phyloP scores from a whole-genome alignment of 1,140 invertebrate species.

The Zaprionus davidi region DNA sequence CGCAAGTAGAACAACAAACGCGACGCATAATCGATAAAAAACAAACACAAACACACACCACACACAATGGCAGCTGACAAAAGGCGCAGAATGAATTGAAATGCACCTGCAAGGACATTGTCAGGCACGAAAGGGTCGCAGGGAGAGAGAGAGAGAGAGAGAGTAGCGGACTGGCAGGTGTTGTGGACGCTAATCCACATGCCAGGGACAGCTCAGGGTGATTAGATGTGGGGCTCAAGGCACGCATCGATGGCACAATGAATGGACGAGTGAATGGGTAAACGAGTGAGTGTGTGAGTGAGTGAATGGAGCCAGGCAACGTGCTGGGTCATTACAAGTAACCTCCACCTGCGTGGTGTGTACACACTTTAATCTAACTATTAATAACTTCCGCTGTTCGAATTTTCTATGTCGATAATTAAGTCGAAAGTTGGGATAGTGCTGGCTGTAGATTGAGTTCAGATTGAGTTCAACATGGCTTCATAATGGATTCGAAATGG shows the following conservation, averaged over 20 bases:
- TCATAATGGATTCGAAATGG: too few relatives aligned
- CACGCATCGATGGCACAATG: constrained; percentile 1
- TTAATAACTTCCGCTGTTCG: constrained; percentile 23
- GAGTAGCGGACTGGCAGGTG: background rate
- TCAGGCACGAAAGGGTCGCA: background rate
- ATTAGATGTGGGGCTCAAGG: background rate
- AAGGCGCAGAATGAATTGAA: constrained; percentile 23
- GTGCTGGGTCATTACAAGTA: constrained; percentile 1
- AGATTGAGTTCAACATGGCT: background rate
- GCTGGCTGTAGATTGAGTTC: background rate
- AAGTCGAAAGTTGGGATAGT: constrained; percentile 46
- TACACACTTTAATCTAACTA: constrained; percentile 1
- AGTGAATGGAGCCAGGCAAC: background rate
- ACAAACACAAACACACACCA: constrained; percentile 26
- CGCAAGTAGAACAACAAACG: constrained; percentile 29
- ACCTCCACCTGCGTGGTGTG: background rate
- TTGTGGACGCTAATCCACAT: constrained; percentile 6
- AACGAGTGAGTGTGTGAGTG: constrained; percentile 13
- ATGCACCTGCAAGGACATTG: constrained; percentile 44
- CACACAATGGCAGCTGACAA: constrained; percentile 26
- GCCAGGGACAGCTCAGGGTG: constrained; percentile 15
- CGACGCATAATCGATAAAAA: constrained; percentile 64
- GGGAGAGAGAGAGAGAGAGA: too few relatives aligned
- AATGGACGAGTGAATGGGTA: background rate
- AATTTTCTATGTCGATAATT: constrained; percentile 38